phyloP scores from a whole-genome alignment of 2,113 vertebrate genomes.

The Ginglymostoma cirratum region DNA sequence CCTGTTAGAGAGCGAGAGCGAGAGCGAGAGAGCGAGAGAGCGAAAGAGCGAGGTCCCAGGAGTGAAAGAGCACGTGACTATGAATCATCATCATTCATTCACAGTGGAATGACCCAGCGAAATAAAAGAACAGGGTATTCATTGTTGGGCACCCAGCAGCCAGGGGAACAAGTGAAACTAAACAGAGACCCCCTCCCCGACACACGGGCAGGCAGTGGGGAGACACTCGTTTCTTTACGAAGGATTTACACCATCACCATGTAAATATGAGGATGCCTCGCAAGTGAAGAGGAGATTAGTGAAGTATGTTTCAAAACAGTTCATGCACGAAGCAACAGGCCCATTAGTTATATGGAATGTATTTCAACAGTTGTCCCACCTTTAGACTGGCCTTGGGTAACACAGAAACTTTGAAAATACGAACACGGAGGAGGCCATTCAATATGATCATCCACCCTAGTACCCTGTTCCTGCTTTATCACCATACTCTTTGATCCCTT shows the following conservation, averaged over 20 bases:
- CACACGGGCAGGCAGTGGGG: background rate
- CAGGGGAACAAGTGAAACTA: background rate
- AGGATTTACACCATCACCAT: background rate
- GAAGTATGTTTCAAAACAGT: background rate
- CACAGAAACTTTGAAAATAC: too few species aligned
- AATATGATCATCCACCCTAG: too few species aligned
- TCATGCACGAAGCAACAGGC: background rate
- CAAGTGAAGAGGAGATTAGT: background rate
- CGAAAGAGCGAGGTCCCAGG: background rate
- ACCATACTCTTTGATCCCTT: too few species aligned
- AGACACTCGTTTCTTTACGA: background rate
- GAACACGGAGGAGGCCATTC: too few species aligned
- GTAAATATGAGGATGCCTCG: background rate
- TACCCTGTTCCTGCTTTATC: too few species aligned
- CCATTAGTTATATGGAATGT: background rate
- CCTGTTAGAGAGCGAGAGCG: background rate
- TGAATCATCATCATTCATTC: conserved; percentile 24
- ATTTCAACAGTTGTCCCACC: background rate
- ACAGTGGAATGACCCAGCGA: background rate
- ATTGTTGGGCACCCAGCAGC: background rate
- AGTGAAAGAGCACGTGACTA: background rate
- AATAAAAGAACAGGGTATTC: background rate
- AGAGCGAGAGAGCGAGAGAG: background rate
- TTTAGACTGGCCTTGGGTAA: too few species aligned
- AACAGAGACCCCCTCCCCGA: background rate